Percentiles rank a stretch among this genome's conserved stretches.
phyloP scores from a whole-genome alignment of 2,888 invertebrate genomes.

The Dastarcus helophoroides region DNA sequence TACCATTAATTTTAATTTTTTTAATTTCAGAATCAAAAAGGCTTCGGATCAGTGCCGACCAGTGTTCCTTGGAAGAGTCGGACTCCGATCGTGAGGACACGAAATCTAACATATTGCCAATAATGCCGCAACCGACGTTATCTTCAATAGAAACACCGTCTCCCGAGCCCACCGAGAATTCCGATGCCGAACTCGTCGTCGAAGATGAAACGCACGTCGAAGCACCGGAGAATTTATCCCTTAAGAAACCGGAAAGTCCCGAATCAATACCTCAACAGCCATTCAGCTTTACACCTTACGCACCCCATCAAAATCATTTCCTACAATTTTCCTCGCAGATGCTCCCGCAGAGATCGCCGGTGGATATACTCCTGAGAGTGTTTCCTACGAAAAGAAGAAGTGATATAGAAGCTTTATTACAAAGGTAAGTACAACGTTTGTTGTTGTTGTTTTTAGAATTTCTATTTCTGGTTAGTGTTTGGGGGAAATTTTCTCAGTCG shows the following conservation, averaged over 20 bases:
- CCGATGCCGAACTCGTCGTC: slow-evolving; percentile 41
- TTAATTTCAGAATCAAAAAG: slow-evolving; percentile 36
- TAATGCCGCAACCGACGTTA: slow-evolving; percentile 20
- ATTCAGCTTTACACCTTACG: slow-evolving; percentile 14
- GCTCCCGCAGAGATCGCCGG: slow-evolving; percentile 54
- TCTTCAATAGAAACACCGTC: slow-evolving; percentile 41
- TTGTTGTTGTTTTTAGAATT: no score
- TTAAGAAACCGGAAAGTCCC: slow-evolving; percentile 51
- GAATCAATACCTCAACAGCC: slow-evolving; percentile 35
- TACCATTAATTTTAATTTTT: no score
- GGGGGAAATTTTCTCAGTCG: no score
- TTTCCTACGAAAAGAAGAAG: slow-evolving; percentile 79
- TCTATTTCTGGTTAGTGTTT: no score
- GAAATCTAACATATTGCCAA: slow-evolving; percentile 33
- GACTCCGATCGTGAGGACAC: slow-evolving; percentile 37
- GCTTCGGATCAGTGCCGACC: slow-evolving; percentile 38
- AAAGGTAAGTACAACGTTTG: slow-evolving; percentile 50
- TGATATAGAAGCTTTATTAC: slow-evolving; percentile 76
- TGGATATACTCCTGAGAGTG: slow-evolving; percentile 79
- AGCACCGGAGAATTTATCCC: slow-evolving; percentile 69
- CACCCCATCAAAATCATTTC: slow-evolving; percentile 36
- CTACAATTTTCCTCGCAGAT: slow-evolving; percentile 40
- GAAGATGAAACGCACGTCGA: slow-evolving; percentile 42
- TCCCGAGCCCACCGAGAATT: slow-evolving; percentile 24
- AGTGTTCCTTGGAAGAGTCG: slow-evolving; percentile 37